These are phyloP conservation scores for Papilio gigon DNA, from an alignment of 2,888 invertebrate species.

Conservation along the genomic window DNA sequence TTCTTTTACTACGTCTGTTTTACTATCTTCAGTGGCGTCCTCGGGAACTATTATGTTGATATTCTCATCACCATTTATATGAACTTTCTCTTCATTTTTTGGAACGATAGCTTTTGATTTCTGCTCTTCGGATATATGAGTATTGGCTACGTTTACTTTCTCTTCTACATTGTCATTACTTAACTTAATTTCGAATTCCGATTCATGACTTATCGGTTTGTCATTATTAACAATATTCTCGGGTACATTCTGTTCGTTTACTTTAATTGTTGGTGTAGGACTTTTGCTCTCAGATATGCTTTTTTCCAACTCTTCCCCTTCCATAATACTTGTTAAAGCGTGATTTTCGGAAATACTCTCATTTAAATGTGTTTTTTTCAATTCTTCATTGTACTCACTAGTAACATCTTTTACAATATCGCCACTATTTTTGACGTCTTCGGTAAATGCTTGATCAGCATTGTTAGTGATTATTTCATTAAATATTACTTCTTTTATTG, in stretches of 20 bases:
- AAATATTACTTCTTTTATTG: conserved; percentile 55
- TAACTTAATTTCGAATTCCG: not conserved
- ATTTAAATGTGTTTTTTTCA: conserved; percentile 48
- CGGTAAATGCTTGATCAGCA: conserved; percentile 50
- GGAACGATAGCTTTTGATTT: not conserved
- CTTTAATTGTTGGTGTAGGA: conserved; percentile 33
- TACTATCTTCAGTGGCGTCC: conserved; percentile 23
- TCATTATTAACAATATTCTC: conserved; percentile 17
- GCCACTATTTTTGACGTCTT: conserved; percentile 48
- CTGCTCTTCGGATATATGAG: not conserved
- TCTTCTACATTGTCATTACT: not conserved
- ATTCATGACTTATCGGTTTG: not conserved
- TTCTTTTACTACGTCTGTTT: not conserved
- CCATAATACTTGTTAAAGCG: not conserved
- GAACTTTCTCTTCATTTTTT: not conserved
- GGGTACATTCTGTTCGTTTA: conserved; percentile 37
- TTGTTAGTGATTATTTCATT: conserved; percentile 52
- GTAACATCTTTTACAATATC: conserved; percentile 44
- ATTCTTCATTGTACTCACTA: not conserved
- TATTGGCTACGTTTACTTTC: not conserved
- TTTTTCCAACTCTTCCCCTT: conserved; percentile 1
- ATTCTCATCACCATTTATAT: not conserved
- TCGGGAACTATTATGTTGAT: not conserved
- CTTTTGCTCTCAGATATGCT: conserved; percentile 4
- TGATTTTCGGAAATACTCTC: not conserved